These are phyloP conservation scores for Anhinga anhinga DNA, from an alignment of 2,113 vertebrate genomes.

Conservation along the genomic window DNA sequence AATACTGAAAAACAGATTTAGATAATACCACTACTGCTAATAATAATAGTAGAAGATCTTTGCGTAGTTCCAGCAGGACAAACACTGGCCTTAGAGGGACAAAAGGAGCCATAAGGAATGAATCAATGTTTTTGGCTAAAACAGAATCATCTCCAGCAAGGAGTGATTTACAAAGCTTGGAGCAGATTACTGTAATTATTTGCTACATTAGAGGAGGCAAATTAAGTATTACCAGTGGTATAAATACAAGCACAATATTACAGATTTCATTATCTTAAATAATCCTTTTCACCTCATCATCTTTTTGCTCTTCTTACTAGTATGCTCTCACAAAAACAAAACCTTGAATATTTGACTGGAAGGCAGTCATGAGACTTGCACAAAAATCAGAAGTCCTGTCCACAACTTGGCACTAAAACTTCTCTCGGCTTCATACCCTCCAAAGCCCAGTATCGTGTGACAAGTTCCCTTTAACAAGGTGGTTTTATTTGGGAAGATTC, in stretches of 20 bases:
- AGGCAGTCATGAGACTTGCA: background rate
- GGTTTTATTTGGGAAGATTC: background rate
- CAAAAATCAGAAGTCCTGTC: background rate
- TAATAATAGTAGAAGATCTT: background rate
- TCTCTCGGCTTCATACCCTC: background rate
- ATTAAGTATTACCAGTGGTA: background rate
- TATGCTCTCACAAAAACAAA: background rate
- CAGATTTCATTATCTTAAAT: background rate
- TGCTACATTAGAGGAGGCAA: background rate
- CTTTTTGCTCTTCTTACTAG: background rate
- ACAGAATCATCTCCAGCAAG: background rate
- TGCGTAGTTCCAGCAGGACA: background rate
- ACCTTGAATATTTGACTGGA: background rate
- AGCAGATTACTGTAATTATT: background rate
- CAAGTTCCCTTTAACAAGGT: background rate
- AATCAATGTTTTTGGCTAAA: background rate
- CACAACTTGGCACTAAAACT: background rate
- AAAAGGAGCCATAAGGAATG: background rate
- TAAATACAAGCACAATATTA: background rate
- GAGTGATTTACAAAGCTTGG: background rate
- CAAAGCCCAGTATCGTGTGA: background rate
- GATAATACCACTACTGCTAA: background rate
- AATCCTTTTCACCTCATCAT: background rate
- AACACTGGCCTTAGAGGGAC: background rate
- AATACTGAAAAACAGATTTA: background rate